phyloP scores from a whole-genome alignment of 1,140 invertebrate genomes.

The Drosophila lini region DNA sequence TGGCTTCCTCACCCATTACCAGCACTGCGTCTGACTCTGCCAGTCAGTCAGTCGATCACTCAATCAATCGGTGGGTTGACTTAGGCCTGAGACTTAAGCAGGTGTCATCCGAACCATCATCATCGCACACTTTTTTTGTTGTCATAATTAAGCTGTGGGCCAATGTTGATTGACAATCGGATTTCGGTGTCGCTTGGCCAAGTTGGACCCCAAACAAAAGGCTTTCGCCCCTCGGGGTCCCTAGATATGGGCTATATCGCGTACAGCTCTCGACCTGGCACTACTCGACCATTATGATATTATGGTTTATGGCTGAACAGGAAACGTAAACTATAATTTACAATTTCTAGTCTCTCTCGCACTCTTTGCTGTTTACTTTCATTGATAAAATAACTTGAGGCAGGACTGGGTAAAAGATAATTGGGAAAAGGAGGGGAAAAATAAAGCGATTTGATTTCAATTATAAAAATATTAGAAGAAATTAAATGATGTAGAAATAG shows the following conservation, averaged over 20 bases:
- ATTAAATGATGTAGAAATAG: background rate
- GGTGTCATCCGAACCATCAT: constrained; percentile 43
- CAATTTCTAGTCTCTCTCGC: constrained; percentile 12
- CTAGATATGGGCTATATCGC: constrained; percentile 18
- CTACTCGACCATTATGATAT: constrained; percentile 48
- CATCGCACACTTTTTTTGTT: constrained; percentile 33
- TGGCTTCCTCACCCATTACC: background rate
- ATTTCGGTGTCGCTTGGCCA: constrained; percentile 61
- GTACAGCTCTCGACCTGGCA: constrained; percentile 18
- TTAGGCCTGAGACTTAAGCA: constrained; percentile 44
- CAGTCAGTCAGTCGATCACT: constrained; percentile 31
- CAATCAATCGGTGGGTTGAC: constrained; percentile 32
- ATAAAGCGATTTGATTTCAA: constrained; percentile 2
- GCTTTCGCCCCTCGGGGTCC: constrained; percentile 14
- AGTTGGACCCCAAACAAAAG: constrained; percentile 36
- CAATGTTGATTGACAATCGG: constrained; percentile 76
- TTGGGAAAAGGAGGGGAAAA: constrained; percentile 15
- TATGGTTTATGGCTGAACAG: constrained; percentile 56
- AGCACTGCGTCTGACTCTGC: background rate
- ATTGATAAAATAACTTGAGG: constrained; percentile 55
- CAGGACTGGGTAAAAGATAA: constrained; percentile 34
- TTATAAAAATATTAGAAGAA: background rate
- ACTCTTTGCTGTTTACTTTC: constrained; percentile 31
- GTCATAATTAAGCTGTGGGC: constrained; percentile 20
- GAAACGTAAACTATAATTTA: constrained; percentile 47